Evolutionary conservation across 2,797 vertebrate genomes (phyloP), one percentile per base, ranked within the genome.

Genomic region (Tokudaia tokunoshimensis): DNA sequence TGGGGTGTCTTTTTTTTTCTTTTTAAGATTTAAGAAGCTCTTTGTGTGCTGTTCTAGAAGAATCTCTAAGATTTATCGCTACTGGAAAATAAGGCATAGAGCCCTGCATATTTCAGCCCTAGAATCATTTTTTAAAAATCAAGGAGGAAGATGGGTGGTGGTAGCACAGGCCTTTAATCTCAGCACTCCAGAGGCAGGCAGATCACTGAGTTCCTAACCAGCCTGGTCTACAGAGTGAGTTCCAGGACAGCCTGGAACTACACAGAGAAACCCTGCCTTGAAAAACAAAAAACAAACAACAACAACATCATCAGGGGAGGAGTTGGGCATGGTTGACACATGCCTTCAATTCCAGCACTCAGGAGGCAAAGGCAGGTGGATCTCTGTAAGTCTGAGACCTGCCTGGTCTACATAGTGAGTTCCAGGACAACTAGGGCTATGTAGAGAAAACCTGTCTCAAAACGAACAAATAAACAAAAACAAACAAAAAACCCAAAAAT

Each of bases 51-150:
- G 44, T n/a, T 89, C 7, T 79, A 88, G 50, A 74, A 87, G 20
- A 87, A 55, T 37, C 50, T 87, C 84, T 79, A 88, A 93, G 50
- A 85, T 57, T 84, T 26, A 52, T 70, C 76, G 1, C 61, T 63
- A 81, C 74, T 14, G 50, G 26, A 80, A 83, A 59, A 67, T 29
- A 92, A 94, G 19, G 37, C 90, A 75, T 52, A 94, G n/a, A 92
- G 78, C 15, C 9, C 61, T 75, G 4, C 63, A 47, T 14, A 79
- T 70, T 52, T 37, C 29, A 52, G 57, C 11, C 93, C 34, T 55
- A 37, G 29, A 52, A 80, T 74, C 13, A 1, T 82, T 61, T 41
- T n/a, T n/a, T 75, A 29, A 37, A 72, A 19, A 76, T 44, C 74
- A 26, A 75, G 41, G 41, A 75, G 41, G 41, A 44, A 75, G 41